These are phyloP conservation scores for Apoderus coryli DNA, from an alignment of 2,888 invertebrate species.

Conservation along the genomic window DNA sequence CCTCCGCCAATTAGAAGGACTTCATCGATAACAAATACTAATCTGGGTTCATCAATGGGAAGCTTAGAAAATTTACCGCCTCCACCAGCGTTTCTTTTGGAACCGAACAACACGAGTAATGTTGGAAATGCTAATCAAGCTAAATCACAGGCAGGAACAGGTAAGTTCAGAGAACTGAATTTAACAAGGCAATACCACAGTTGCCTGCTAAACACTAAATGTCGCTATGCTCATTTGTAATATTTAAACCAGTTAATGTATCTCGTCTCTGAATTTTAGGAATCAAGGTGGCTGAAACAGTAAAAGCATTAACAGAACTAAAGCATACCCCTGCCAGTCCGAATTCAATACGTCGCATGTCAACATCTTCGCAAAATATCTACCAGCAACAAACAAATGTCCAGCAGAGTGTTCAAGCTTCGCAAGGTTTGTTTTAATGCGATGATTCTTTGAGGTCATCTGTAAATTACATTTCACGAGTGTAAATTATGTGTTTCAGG, in stretches of 20 bases:
- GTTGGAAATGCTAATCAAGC: too few species aligned
- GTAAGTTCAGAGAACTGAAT: too few species aligned
- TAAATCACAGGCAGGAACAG: neutral
- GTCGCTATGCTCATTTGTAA: too few species aligned
- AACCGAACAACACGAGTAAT: too few species aligned
- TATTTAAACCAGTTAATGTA: too few species aligned
- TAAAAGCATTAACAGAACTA: slow-evolving; percentile 69
- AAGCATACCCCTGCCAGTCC: slow-evolving; percentile 82
- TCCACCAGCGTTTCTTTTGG: slow-evolving; percentile 64
- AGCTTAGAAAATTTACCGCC: slow-evolving; percentile 49
- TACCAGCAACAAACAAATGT: slow-evolving; percentile 21
- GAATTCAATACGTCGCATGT: slow-evolving; percentile 47
- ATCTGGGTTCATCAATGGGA: slow-evolving; percentile 29
- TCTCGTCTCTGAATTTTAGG: slow-evolving; percentile 22
- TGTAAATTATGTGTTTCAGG: too few species aligned
- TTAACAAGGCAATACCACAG: too few species aligned
- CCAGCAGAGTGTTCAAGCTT: slow-evolving; percentile 11
- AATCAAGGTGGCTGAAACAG: slow-evolving; percentile 71
- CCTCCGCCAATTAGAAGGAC: slow-evolving; percentile 75
- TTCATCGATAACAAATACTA: slow-evolving; percentile 49
- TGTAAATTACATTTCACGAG: too few species aligned
- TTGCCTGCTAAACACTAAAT: too few species aligned
- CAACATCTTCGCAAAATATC: slow-evolving; percentile 27
- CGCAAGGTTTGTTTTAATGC: too few species aligned
- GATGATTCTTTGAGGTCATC: too few species aligned